Base-by-base conservation (phyloP, 2,113 vertebrate species). In the Solenodon paradoxus region DNA sequence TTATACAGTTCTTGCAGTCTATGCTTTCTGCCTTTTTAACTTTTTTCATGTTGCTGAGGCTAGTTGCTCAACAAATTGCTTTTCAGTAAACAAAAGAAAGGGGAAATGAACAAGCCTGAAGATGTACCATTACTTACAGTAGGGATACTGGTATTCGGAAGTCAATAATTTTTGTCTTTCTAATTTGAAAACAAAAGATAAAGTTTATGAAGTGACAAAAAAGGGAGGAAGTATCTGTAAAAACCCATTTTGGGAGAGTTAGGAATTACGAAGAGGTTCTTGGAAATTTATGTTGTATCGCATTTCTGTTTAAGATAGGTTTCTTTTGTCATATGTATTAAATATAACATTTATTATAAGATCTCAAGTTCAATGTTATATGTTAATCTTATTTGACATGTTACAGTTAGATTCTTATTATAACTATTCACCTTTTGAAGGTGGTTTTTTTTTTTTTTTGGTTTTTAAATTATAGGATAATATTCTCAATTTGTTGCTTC, bases 41-140 rank as follows among this genome's bases (percentile, higher is more conserved):
- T 55, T 30, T 79, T 72, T 90, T 7, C 15, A 4, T 42, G 40
- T 51, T 94, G 30, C 66, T 87, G 49, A 74, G 49, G n/a, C 26
- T 64, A 85, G 28, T 86, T 91, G 57, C 24, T 94, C 72, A 75
- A 26, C 55, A 72, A 90, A 86, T 63, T 40, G 17, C 88, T 92
- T 81, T 45, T 20, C 22, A 80, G 77, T 93, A 42, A 93, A 81
- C 7, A 74, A 69, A 77, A 49, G 45, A 86, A 87, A 35, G 26
- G 19, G 57, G 35, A 75, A 92, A 51, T 55, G n/a, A 83, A 32
- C 72, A 95, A 12, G 11, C 85, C 0, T 1, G 30, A 69, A 68
- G 59, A 59, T 68, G 72, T 13, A 24, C n/a, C 2, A 24, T 9
- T 59, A 72, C 84, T 53, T 86, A 3, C 22, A 64, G 24, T 40